Evolutionary conservation across 2,113 vertebrate genomes (phyloP).

Genomic region (Terrapene triunguis): DNA sequence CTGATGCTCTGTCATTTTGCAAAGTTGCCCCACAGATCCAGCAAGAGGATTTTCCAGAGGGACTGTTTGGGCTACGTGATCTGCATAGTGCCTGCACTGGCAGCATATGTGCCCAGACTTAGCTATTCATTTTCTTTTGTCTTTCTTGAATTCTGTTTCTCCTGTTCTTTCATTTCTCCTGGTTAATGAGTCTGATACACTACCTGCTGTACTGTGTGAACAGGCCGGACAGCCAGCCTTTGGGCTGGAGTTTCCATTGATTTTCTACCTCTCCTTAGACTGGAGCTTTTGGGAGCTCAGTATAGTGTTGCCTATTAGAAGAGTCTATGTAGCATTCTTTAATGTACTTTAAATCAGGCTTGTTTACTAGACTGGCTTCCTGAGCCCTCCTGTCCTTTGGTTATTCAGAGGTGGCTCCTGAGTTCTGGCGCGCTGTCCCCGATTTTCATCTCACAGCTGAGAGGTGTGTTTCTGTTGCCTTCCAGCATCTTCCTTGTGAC

Average conservation of each 20-base stretch:
- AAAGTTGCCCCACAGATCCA: background rate
- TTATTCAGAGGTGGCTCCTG: background rate
- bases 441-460: background rate
- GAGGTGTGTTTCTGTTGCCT: background rate
- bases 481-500: background rate
- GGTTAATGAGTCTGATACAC: background rate
- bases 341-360: background rate
- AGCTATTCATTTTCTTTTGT: background rate
- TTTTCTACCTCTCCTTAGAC: background rate
- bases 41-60: background rate
- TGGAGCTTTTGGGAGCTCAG: accelerated
- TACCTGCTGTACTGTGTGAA: background rate
- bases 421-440: background rate
- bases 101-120: background rate
- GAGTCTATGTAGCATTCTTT: background rate
- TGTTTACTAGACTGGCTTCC: background rate
- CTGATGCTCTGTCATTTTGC: background rate
- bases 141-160: background rate
- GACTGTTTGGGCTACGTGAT: background rate
- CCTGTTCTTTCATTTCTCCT: background rate
- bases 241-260: background rate
- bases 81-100: background rate
- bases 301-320: background rate
- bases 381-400: background rate
- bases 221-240: background rate